A percentile compares a stretch with the other conserved stretches of the same genome.
These are phyloP conservation scores for Rhogogaster chlorosoma DNA, from an alignment of 2,888 invertebrate species.

Conservation along the genomic window DNA sequence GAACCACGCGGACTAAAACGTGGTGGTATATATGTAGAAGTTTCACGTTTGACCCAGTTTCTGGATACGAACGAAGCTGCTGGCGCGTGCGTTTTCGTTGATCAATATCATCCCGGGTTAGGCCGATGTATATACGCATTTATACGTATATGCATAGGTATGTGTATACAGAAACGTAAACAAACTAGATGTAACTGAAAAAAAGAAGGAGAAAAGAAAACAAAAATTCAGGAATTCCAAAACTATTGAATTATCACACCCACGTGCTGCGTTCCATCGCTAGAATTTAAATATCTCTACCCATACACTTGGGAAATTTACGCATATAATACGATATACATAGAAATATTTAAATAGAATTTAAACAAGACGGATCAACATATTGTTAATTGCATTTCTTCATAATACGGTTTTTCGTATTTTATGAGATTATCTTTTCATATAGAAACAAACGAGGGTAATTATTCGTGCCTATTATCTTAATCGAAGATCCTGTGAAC, in stretches of 20 bases:
- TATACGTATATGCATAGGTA: background rate
- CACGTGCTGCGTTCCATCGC: background rate
- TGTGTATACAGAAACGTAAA: background rate
- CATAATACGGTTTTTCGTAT: no score
- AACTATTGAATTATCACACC: background rate
- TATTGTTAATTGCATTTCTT: no score
- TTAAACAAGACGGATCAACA: no score
- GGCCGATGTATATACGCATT: background rate
- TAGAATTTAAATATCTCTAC: background rate
- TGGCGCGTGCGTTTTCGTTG: conserved; percentile 33
- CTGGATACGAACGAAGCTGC: background rate
- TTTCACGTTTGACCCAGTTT: conserved; percentile 40
- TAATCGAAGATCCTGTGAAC: no score
- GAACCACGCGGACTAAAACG: background rate
- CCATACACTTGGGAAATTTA: no score
- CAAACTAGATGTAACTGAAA: background rate
- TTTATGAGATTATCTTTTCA: no score
- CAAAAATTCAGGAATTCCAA: background rate
- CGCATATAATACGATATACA: no score
- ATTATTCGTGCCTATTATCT: no score
- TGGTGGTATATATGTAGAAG: background rate
- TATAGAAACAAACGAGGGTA: no score
- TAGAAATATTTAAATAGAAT: no score
- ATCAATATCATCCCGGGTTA: conserved; percentile 37
- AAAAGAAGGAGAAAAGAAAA: background rate